Evolutionary conservation across 2,888 invertebrate genomes (phyloP), one percentile per base, ranked within the genome.

Genomic region (Oxycera nigricornis): DNA sequence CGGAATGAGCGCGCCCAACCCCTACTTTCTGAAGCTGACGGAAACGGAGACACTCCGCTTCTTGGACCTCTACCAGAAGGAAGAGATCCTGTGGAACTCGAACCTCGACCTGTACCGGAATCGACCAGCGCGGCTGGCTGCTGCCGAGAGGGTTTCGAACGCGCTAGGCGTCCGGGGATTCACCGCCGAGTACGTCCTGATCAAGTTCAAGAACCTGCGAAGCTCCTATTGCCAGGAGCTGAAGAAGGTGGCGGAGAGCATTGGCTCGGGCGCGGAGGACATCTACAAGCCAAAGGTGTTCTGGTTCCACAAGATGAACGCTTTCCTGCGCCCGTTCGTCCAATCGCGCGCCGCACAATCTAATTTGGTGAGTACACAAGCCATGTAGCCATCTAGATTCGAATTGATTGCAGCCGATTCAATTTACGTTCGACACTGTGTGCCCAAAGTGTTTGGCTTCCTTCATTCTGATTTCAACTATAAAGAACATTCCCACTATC

Each of bases 31-130:
- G 2, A 68, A 68, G 39, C 28, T 68, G 17, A 68, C 67, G 46
- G 67, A 68, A 68, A 26, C 67, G 46, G 67, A 68, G 50, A 68
- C 67, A 24, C 46, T 68, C 2, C 67, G 67, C 28, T 68, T 68
- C 50, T 28, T 68, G 50, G 67, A 68, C 7, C 50, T 68, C 6
- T 68, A 68, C 28, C 67, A 68, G 17, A 46, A 28, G 28, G 67
- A 68, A 50, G 67, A 68, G 50, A 68, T 68, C n/a, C 67, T 68
- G n/a, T 68, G 67, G 67, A 68, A 68, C 17, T 46, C 67, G 4
- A 46, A 68, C 24, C 28, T 68, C 14, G 67, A 68, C 7, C n/a
- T 68, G 46, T 68, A 68, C 26, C 24, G 67, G 7, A 68, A 50
- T 50, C 67, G 67, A 9, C 67, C 46, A 2, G 67, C 46, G 22